Base-by-base conservation (phyloP, 2,888 invertebrate species). In the Protodeltote pygarga region DNA sequence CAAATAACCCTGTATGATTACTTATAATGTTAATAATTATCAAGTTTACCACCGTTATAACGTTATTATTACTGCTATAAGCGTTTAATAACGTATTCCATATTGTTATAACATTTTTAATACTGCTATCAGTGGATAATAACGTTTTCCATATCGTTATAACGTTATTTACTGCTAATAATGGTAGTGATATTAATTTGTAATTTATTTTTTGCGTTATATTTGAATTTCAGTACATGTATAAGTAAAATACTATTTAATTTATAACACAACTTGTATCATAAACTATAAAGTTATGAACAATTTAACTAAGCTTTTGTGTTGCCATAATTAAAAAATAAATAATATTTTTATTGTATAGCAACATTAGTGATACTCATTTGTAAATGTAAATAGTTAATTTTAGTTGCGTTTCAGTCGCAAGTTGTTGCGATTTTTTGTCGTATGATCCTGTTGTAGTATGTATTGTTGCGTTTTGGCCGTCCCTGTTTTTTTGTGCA, bases 321-420 rank as follows among this genome's bases (percentile, higher is more conserved):
- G 73, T 68, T 75, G 75, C 75, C 76, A 75, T 75, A 71, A 41
- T 44, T 68, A 45, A 51, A 42, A 53, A 45, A 49, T 53, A 40
- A n/a, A 46, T 34, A 44, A 40, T 65, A 57, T 57, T 61, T 59
- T 57, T 61, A 62, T 59, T 40, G 34, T 63, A 53, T 59, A 64
- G 52, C 42, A 61, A 66, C 51, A 50, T 39, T 68, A 77, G 73
- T 73, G 73, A 77, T 77, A 77, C 71, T 77, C 71, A 70, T 58
- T 59, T 63, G 38, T 71, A 73, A 65, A 27, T 73, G 70, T 76
- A 72, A 60, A 71, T 75, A 59, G 20, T 39, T 48, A 44, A 50
- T 46, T 41, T 60, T 63, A 62, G 52, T 65, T 65, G 44, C 58
- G 38, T 55, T 38, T 53, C 40, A 34, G 40, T 60, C 41, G 34